Evolutionary conservation across 2,888 invertebrate species (phyloP).

Genomic region (Cacoxenus indagator): DNA sequence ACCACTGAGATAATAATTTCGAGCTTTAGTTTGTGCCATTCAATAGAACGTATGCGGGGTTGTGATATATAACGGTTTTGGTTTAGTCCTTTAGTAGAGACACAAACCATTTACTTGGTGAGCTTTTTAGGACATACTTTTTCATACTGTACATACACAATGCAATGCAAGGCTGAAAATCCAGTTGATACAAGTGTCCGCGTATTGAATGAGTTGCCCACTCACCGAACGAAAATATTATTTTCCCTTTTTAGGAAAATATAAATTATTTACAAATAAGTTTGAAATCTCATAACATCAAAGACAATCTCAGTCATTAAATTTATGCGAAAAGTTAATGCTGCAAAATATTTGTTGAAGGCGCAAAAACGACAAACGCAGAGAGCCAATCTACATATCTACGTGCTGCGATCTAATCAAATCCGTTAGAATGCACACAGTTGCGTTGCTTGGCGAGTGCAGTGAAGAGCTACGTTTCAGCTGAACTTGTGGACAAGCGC

Average conservation of each 20-base stretch:
- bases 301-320: constrained; percentile 8
- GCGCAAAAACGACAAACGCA: constrained; percentile 18
- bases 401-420: constrained; percentile 44
- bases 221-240: too few species aligned
- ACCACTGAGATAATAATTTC: too few species aligned
- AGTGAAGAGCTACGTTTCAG: constrained; percentile 6
- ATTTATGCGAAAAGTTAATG: constrained; percentile 53
- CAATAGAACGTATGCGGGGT: too few species aligned
- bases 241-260: constrained; percentile 26
- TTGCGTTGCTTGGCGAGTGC: constrained; percentile 30
- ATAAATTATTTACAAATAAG: constrained; percentile 38
- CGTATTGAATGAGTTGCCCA: too few species aligned
- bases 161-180: too few species aligned
- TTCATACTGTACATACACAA: too few species aligned
- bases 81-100: too few species aligned
- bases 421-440: constrained; percentile 56
- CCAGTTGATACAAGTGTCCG: too few species aligned
- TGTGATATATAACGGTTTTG: too few species aligned
- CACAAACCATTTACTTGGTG: too few species aligned
- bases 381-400: constrained; percentile 24
- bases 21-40: too few species aligned
- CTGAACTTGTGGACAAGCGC: not conserved
- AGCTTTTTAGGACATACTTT: too few species aligned
- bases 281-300: constrained; percentile 21
- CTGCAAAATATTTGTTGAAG: constrained; percentile 61